Evolutionary conservation across 2,113 vertebrate genomes (phyloP).

Genomic region (Sitta europaea): DNA sequence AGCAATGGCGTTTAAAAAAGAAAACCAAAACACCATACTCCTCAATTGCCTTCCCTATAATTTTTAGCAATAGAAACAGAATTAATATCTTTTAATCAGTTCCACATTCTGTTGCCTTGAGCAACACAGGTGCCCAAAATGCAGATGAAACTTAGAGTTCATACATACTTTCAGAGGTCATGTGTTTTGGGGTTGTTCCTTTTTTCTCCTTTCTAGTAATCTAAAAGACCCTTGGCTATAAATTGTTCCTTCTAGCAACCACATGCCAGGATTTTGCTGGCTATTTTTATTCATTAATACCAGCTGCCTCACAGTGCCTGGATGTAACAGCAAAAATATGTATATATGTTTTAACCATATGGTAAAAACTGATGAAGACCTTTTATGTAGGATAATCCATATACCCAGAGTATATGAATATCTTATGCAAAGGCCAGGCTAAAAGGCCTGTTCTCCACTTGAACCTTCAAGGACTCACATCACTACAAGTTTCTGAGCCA

Average conservation of each 20-base stretch:
- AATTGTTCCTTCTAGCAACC: conserved; percentile 61
- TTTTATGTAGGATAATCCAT: conserved; percentile 62
- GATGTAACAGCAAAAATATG: conserved; percentile 67
- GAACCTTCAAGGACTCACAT: neutral
- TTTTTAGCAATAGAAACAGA: conserved; percentile 34
- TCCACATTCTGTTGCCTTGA: conserved; percentile 40
- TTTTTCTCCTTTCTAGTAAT: conserved; percentile 32
- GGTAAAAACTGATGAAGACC: conserved; percentile 58
- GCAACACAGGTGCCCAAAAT: conserved; percentile 53
- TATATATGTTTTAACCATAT: conserved; percentile 63
- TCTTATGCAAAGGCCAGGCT: neutral
- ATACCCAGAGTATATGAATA: neutral
- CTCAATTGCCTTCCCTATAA: neutral
- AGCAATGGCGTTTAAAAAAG: neutral
- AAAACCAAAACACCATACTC: neutral
- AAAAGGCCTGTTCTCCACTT: neutral
- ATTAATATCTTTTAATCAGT: conserved; percentile 50
- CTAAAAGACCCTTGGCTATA: conserved; percentile 62
- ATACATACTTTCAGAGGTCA: conserved; percentile 40
- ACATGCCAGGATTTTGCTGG: conserved; percentile 64
- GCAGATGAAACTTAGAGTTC: conserved; percentile 51
- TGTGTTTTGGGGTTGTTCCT: neutral
- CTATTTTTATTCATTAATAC: conserved; percentile 71
- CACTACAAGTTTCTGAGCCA: neutral
- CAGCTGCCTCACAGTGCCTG: conserved; percentile 71